Evolutionary conservation across 2,113 vertebrate species (phyloP).

Genomic region (Actinemys pallida): DNA sequence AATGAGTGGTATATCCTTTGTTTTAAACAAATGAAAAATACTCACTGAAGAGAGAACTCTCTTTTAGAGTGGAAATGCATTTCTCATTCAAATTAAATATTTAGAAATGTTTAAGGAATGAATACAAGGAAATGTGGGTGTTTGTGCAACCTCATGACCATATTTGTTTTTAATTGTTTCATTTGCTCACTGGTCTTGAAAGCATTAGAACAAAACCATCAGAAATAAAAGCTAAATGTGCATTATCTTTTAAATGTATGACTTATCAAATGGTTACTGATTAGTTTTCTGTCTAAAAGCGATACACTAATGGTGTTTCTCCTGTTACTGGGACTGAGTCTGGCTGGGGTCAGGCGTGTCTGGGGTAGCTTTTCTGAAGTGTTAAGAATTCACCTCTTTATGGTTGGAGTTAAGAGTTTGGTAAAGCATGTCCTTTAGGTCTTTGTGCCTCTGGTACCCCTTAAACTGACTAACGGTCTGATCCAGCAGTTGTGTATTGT

Average conservation of each 20-base stretch:
- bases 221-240: not conserved
- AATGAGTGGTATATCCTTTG: constrained; percentile 14
- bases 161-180: constrained; percentile 62
- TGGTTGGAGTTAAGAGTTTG: constrained; percentile 17
- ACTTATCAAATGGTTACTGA: constrained; percentile 11
- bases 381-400: not conserved
- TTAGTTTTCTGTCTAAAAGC: constrained; percentile 49
- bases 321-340: constrained; percentile 37
- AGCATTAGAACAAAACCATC: constrained; percentile 40
- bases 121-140: constrained; percentile 61
- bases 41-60: constrained; percentile 35
- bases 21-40: constrained; percentile 49
- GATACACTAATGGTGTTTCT: constrained; percentile 30
- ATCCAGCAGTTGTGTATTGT: not conserved
- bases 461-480: not conserved
- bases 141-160: constrained; percentile 62
- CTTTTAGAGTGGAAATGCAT: constrained; percentile 57
- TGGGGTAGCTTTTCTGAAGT: constrained; percentile 9
- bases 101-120: constrained; percentile 71
- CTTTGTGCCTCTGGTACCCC: constrained; percentile 56
- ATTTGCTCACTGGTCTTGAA: constrained; percentile 69
- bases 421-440: constrained; percentile 16
- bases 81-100: constrained; percentile 68
- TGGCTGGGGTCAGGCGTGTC: constrained; percentile 53
- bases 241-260: constrained; percentile 39